A percentile compares a stretch with the other conserved stretches of the same genome.
Conservation (phyloP, 2,888 invertebrate genomes). For the Diloba caeruleocephala region DNA sequence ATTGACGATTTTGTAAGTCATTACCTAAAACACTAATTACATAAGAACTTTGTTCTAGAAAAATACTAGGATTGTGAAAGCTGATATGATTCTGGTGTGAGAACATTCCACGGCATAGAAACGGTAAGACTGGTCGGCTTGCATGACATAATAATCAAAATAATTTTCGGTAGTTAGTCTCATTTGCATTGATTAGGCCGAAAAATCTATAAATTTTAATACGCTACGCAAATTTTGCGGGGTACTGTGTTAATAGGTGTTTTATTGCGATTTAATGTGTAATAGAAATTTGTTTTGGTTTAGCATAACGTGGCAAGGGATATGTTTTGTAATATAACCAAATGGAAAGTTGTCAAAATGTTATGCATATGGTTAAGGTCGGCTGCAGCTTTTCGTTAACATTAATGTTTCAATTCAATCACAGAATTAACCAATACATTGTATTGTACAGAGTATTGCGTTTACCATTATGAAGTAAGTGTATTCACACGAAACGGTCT, state of each 20-base stretch:
- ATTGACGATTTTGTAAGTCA: conserved; percentile 49
- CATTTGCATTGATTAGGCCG: conserved; percentile 1
- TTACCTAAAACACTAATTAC: conserved; percentile 38
- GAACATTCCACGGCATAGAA: conserved; percentile 23
- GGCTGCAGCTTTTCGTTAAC: conserved; percentile 26
- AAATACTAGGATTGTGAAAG: conserved; percentile 39
- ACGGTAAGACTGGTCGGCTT: conserved; percentile 18
- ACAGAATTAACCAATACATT: conserved; percentile 43
- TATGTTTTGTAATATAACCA: conserved; percentile 10
- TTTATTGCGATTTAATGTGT: conserved; percentile 9
- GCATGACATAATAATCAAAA: conserved; percentile 31
- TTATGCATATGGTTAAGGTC: conserved; percentile 27
- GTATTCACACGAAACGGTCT: conserved; percentile 14
- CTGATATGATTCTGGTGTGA: conserved; percentile 12
- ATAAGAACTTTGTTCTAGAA: conserved; percentile 35
- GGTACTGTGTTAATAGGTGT: conserved; percentile 13
- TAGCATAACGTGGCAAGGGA: background rate
- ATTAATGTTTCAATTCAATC: conserved; percentile 19
- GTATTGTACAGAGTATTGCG: conserved; percentile 42
- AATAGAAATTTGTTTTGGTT: conserved; percentile 2
- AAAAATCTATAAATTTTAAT: conserved; percentile 24
- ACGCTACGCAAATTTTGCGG: conserved; percentile 2
- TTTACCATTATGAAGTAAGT: conserved; percentile 25
- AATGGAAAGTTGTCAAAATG: conserved; percentile 37
- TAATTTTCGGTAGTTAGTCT: conserved; percentile 19